Conservation (phyloP, 1,140 invertebrate species). For the Drosophila kanapiae region DNA sequence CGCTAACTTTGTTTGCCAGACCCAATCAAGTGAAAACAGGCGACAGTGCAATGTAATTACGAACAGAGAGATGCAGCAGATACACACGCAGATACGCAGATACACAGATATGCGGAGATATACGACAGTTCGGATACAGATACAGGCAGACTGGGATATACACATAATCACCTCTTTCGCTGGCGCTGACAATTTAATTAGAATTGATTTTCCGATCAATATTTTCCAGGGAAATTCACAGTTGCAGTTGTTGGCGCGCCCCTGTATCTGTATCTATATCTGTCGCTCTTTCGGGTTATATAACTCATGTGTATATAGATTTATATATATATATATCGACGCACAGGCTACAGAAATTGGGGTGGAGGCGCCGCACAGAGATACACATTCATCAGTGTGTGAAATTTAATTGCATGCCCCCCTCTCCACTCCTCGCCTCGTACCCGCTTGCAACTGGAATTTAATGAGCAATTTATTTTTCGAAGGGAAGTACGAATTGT, state of each 20-base stretch:
- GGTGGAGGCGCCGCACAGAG: background rate
- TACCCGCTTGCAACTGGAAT: conserved; percentile 33
- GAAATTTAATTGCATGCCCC: conserved; percentile 63
- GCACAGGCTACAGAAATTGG: conserved; percentile 1
- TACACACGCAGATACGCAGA: background rate
- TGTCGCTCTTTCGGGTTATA: conserved; percentile 45
- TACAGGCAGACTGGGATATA: conserved; percentile 23
- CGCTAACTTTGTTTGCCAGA: conserved; percentile 58
- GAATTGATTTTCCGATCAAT: conserved; percentile 84
- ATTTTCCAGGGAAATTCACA: conserved; percentile 81
- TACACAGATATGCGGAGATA: conserved; percentile 2
- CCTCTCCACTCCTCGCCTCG: background rate
- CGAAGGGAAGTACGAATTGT: conserved; percentile 5
- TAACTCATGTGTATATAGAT: conserved; percentile 34
- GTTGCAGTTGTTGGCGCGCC: conserved; percentile 35
- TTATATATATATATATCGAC: background rate
- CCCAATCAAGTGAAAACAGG: conserved; percentile 67
- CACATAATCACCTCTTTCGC: conserved; percentile 68
- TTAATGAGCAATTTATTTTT: conserved; percentile 64
- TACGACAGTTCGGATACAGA: conserved; percentile 11
- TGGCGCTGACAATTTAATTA: conserved; percentile 81
- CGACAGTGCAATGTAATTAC: conserved; percentile 58
- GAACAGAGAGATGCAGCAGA: conserved; percentile 24
- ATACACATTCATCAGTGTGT: conserved; percentile 49
- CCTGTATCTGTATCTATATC: conserved; percentile 25